Percentiles rank a stretch among this genome's conserved stretches.
Conservation (phyloP, 1,140 invertebrate species). For the Cotesia glomerata region DNA sequence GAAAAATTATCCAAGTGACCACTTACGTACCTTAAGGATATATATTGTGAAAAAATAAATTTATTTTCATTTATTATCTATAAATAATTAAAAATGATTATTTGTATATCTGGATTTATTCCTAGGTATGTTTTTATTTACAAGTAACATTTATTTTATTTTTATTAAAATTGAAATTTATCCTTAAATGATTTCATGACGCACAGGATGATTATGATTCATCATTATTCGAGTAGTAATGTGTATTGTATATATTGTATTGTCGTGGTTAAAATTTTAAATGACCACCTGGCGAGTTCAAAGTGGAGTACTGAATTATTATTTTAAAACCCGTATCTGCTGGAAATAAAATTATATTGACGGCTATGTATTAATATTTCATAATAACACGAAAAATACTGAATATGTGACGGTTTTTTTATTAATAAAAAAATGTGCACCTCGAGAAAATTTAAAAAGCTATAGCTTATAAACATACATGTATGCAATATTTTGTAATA, state of each 20-base stretch:
- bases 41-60: neutral
- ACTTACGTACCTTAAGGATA: neutral
- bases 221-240: constrained; percentile 3
- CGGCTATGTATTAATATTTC: too few relatives aligned
- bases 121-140: constrained; percentile 64
- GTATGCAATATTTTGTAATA: too few relatives aligned
- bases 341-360: neutral
- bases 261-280: constrained; percentile 3
- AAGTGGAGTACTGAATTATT: neutral
- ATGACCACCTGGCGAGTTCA: constrained; percentile 17
- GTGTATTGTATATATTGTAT: neutral
- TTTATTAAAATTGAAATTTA: too few relatives aligned
- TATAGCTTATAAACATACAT: too few relatives aligned
- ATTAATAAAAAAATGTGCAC: too few relatives aligned
- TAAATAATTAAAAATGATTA: constrained; percentile 63
- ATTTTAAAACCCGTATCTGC: constrained; percentile 13
- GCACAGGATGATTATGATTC: too few relatives aligned
- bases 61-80: neutral
- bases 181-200: constrained; percentile 12
- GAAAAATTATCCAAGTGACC: too few relatives aligned
- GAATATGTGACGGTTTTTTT: too few relatives aligned
- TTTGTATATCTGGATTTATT: constrained; percentile 71
- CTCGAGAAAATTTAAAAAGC: too few relatives aligned
- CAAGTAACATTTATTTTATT: too few relatives aligned
- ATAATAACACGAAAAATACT: too few relatives aligned